These are phyloP conservation scores for Lamprologus ornatipinnis DNA, from an alignment of 2,113 vertebrate species.

Conservation along the genomic window DNA sequence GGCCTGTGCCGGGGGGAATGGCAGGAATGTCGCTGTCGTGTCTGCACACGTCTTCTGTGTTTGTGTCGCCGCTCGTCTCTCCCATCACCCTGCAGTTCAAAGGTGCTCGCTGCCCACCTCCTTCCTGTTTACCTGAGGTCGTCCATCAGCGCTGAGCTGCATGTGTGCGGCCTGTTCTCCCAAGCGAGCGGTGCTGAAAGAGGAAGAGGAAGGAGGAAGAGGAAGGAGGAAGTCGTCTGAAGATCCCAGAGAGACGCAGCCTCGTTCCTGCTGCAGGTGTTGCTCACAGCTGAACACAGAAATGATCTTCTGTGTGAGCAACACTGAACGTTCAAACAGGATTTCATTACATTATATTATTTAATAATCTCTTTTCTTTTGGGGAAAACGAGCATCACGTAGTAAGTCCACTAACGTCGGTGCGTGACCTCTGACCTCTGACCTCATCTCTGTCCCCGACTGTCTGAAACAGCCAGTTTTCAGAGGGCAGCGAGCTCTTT, in stretches of 20 bases:
- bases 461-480: not conserved
- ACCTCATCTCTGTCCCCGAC: rapidly evolving
- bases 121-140: not conserved
- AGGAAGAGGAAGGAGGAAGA: not conserved
- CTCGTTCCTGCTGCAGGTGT: not conserved
- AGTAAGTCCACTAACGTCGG: not conserved
- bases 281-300: not conserved
- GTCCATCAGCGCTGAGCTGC: not conserved
- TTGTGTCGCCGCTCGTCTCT: not conserved
- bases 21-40: constrained; percentile 38
- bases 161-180: not conserved
- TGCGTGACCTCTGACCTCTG: not conserved
- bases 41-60: constrained; percentile 12
- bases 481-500: not conserved
- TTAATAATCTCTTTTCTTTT: not conserved
- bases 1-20: not conserved
- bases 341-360: not conserved
- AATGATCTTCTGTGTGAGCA: not conserved
- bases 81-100: not conserved
- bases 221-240: not conserved
- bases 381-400: not conserved
- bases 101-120: not conserved
- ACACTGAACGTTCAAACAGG: not conserved
- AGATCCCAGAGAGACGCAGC: not conserved
- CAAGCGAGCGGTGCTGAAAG: not conserved